Evolutionary conservation across 2,888 invertebrate genomes (phyloP).

Genomic region (Acronicta alni): DNA sequence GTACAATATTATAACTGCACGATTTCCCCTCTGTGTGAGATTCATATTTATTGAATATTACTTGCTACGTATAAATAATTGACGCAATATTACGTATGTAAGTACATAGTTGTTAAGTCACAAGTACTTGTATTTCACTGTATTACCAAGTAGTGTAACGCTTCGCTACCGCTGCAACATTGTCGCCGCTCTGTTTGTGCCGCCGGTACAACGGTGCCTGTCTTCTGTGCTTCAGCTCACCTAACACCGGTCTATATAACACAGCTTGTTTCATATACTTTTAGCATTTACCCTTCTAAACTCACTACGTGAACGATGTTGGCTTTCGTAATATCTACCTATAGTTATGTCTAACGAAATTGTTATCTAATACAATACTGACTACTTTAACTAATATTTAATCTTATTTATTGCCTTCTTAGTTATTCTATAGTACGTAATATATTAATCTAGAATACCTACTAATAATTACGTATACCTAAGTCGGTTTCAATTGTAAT

Average conservation of each 20-base stretch:
- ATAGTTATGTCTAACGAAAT: constrained; percentile 61
- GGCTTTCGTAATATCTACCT: constrained; percentile 62
- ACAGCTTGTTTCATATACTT: constrained; percentile 76
- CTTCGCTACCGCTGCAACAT: constrained; percentile 57
- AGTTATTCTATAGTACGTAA: constrained; percentile 64
- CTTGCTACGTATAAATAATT: constrained; percentile 15
- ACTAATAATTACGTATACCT: constrained; percentile 60
- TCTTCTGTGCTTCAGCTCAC: constrained; percentile 62
- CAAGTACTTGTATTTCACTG: constrained; percentile 23
- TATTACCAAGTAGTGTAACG: constrained; percentile 38
- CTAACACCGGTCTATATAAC: constrained; percentile 81
- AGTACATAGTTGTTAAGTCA: constrained; percentile 37
- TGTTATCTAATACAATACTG: constrained; percentile 65
- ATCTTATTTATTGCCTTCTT: constrained; percentile 77
- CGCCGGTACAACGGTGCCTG: constrained; percentile 58
- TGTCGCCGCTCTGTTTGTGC: constrained; percentile 42
- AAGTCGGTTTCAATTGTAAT: constrained; percentile 73
- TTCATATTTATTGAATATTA: constrained; percentile 5
- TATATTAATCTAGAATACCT: constrained; percentile 69
- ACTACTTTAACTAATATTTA: constrained; percentile 67
- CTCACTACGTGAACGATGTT: constrained; percentile 65
- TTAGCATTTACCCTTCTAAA: constrained; percentile 68
- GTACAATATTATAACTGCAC: constrained; percentile 18
- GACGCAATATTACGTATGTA: constrained; percentile 25
- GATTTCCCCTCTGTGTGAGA: constrained; percentile 14